Percentiles rank a stretch among this genome's conserved stretches.
phyloP scores from a whole-genome alignment of 1,140 invertebrate species.

The Drosophila sp. region DNA sequence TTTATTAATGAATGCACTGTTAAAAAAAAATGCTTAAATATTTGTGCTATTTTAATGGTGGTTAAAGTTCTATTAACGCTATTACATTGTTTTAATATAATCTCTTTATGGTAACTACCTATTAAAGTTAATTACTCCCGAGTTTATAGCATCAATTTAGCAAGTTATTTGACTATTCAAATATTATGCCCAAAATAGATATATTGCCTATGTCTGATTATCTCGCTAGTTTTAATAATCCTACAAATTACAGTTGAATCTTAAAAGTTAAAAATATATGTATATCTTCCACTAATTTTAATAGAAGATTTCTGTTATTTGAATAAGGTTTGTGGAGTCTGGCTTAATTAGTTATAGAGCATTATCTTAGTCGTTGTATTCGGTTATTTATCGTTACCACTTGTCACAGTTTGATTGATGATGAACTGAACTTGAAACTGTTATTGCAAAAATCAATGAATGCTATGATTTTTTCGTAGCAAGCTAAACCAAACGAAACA shows the following conservation, averaged over 20 bases:
- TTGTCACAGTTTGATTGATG: slow-evolving; percentile 76
- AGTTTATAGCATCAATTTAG: slow-evolving; percentile 9
- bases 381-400: slow-evolving; percentile 27
- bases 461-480: slow-evolving; percentile 48
- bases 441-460: slow-evolving; percentile 68
- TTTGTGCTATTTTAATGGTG: background rate
- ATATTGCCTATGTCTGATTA: background rate
- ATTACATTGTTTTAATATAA: slow-evolving; percentile 3
- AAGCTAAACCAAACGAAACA: slow-evolving; percentile 8
- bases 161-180: background rate
- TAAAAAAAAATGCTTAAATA: background rate
- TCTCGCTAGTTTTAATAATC: background rate
- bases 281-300: background rate
- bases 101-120: slow-evolving; percentile 8
- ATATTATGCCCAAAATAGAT: slow-evolving; percentile 29
- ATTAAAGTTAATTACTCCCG: slow-evolving; percentile 13
- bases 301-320: background rate
- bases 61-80: background rate
- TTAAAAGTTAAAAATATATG: background rate
- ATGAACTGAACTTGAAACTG: slow-evolving; percentile 79
- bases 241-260: slow-evolving; percentile 1
- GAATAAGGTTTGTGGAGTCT: no score
- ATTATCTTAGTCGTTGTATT: slow-evolving; percentile 18
- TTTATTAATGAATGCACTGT: no score
- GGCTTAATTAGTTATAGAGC: slow-evolving; percentile 14